phyloP scores from a whole-genome alignment of 2,888 invertebrate genomes.

The Parnassius glacialis region DNA sequence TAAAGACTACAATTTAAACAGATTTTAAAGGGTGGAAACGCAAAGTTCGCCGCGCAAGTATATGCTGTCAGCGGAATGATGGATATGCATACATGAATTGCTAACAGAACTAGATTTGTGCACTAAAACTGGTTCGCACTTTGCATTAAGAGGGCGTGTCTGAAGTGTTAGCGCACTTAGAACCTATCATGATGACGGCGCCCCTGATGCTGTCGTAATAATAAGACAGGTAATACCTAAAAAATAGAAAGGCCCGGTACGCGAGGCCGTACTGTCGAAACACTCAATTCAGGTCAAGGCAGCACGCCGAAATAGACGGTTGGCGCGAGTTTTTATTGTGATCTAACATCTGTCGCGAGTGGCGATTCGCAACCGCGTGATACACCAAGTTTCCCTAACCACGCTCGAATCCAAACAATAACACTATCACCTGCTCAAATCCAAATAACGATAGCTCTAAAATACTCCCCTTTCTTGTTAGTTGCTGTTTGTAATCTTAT shows the following conservation, averaged over 20 bases:
- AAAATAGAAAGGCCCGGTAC: constrained; percentile 81
- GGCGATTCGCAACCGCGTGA: constrained; percentile 25
- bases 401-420: constrained; percentile 29
- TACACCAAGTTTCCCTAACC: constrained; percentile 42
- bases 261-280: constrained; percentile 80
- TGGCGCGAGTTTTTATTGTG: constrained; percentile 78
- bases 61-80: constrained; percentile 16
- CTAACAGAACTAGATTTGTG: constrained; percentile 40
- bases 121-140: constrained; percentile 47
- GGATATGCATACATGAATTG: constrained; percentile 21
- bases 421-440: not conserved
- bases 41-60: constrained; percentile 19
- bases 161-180: constrained; percentile 58
- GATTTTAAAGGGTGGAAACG: not conserved
- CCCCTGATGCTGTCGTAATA: constrained; percentile 75
- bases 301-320: constrained; percentile 78
- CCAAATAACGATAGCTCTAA: not conserved
- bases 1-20: too few relatives aligned
- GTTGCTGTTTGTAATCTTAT: not conserved
- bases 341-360: constrained; percentile 75
- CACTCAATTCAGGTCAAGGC: constrained; percentile 79
- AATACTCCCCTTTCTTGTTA: not conserved
- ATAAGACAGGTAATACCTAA: constrained; percentile 80
- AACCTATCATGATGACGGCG: constrained; percentile 71
- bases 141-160: constrained; percentile 42